These are phyloP conservation scores for Parus major DNA, from an alignment of 2,113 vertebrate genomes.

Conservation along the genomic window DNA sequence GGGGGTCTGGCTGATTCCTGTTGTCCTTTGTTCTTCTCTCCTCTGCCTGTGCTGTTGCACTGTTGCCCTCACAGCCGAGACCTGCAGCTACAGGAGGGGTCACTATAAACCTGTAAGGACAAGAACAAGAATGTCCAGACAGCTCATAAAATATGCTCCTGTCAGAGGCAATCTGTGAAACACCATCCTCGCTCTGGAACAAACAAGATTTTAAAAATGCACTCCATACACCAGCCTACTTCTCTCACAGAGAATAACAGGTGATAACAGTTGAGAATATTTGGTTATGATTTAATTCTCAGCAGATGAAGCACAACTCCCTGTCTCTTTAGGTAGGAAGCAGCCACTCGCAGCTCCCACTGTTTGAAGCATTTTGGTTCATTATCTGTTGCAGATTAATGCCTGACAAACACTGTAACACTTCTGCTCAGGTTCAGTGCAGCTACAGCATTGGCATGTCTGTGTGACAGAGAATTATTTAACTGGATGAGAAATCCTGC, in stretches of 20 bases:
- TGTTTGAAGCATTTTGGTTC: not conserved
- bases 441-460: not conserved
- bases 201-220: not conserved
- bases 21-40: slow-evolving; percentile 72
- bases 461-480: not conserved
- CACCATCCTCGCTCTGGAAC: not conserved
- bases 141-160: slow-evolving; percentile 72
- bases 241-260: not conserved
- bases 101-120: slow-evolving; percentile 74
- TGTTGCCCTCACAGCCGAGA: slow-evolving; percentile 69
- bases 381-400: not conserved
- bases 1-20: slow-evolving; percentile 74
- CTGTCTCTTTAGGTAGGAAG: not conserved
- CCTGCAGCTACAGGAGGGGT: slow-evolving; percentile 75
- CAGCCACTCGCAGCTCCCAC: not conserved
- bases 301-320: not conserved
- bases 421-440: not conserved
- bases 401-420: not conserved
- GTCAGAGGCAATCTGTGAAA: slow-evolving; percentile 71
- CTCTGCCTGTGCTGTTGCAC: slow-evolving; percentile 82
- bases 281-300: not conserved
- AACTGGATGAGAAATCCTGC: not conserved
- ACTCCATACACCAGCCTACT: not conserved
- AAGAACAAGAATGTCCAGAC: slow-evolving; percentile 65
- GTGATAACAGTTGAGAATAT: not conserved